Evolutionary conservation across 1,140 invertebrate genomes (phyloP).

Genomic region (Phortica variegata): DNA sequence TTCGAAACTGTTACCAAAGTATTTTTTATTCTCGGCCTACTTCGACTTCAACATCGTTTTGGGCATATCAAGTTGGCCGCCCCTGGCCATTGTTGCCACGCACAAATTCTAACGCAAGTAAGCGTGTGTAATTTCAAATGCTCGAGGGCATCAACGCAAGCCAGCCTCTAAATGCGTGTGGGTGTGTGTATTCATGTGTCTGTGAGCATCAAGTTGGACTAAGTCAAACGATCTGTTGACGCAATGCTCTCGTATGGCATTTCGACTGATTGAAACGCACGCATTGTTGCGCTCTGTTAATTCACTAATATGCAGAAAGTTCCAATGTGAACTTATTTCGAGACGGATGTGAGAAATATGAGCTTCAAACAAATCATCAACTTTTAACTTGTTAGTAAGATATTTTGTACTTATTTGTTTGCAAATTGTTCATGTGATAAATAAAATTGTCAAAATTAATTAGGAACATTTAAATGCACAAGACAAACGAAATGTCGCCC

Average conservation of each 20-base stretch:
- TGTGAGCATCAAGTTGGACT: conserved; percentile 4
- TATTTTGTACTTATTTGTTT: not conserved
- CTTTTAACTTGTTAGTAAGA: not conserved
- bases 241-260: too few relatives aligned
- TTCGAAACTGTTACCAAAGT: not conserved
- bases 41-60: too few relatives aligned
- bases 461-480: not conserved
- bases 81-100: conserved; percentile 27
- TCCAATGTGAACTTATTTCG: not conserved
- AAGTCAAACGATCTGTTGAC: conserved; percentile 4
- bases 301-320: not conserved
- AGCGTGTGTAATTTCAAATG: conserved; percentile 26
- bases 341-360: too few relatives aligned
- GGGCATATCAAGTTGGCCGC: conserved; percentile 11
- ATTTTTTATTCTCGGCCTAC: too few relatives aligned
- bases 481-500: not conserved
- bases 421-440: conserved; percentile 22
- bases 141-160: not conserved
- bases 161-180: not conserved
- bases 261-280: too few relatives aligned
- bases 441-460: conserved; percentile 23
- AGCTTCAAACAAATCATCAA: not conserved
- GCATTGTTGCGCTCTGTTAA: too few relatives aligned
- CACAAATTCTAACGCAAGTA: conserved; percentile 41
- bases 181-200: conserved; percentile 19